Conservation (phyloP, 2,888 invertebrate species). For the Mythimna albipuncta region DNA sequence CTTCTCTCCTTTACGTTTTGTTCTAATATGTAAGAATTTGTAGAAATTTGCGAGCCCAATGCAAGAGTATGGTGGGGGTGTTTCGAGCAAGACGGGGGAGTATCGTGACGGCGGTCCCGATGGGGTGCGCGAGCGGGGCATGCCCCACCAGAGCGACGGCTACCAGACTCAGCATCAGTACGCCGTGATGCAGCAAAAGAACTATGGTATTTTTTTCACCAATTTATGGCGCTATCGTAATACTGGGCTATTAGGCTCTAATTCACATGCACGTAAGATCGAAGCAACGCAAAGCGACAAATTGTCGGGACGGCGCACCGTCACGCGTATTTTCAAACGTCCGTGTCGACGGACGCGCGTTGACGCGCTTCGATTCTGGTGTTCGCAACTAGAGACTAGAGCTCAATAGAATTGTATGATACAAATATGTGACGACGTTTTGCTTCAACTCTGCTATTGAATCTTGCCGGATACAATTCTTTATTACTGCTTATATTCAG, state of each 20-base stretch:
- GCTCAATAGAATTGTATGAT: no score
- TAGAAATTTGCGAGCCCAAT: conserved; percentile 81
- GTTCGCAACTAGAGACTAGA: no score
- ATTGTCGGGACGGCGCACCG: no score
- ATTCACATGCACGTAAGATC: no score
- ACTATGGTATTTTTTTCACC: conserved; percentile 75
- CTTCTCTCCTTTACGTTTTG: no score
- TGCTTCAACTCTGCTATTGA: no score
- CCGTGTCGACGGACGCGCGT: no score
- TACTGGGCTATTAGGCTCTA: neutral
- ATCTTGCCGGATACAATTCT: neutral
- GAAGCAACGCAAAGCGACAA: no score
- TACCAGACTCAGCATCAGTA: conserved; percentile 74
- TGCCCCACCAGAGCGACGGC: conserved; percentile 73
- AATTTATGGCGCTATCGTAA: neutral
- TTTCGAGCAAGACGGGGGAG: conserved; percentile 82
- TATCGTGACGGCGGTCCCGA: conserved; percentile 75
- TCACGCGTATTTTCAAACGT: no score
- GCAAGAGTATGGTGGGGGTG: conserved; percentile 88
- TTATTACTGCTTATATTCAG: neutral
- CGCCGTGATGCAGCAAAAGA: conserved; percentile 81
- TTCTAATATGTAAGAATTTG: conserved; percentile 35
- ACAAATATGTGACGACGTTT: neutral
- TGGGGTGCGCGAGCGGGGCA: conserved; percentile 72
- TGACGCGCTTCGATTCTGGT: no score